phyloP scores from a whole-genome alignment of 2,113 vertebrate genomes.

The Corvus hawaiiensis region DNA sequence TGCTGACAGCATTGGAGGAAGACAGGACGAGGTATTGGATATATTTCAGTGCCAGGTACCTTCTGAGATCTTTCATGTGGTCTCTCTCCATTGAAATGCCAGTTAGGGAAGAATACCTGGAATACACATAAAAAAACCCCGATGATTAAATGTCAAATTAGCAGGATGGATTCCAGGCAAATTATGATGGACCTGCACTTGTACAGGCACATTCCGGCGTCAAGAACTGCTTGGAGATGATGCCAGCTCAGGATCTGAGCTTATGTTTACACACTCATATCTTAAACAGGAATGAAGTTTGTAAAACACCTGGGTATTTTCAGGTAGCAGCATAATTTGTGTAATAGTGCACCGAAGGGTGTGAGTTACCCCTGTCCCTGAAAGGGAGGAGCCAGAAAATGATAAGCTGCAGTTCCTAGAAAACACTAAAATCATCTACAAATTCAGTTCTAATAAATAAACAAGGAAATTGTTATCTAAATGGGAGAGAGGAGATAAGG shows the following conservation, averaged over 20 bases:
- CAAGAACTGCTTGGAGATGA: neutral
- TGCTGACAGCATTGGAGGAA: conserved; percentile 32
- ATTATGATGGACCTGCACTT: neutral
- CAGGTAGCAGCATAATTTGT: neutral
- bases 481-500: neutral
- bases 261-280: neutral
- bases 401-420: neutral
- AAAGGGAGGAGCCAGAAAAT: neutral
- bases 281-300: neutral
- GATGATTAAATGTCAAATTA: neutral
- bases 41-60: conserved; percentile 77
- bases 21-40: conserved; percentile 76
- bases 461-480: neutral
- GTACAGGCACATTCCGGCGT: neutral
- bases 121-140: neutral
- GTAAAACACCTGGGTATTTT: neutral
- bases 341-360: too few relatives aligned
- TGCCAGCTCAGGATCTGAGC: neutral
- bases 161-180: neutral
- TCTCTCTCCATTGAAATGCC: conserved; percentile 39
- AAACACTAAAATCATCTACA: neutral
- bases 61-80: conserved; percentile 69
- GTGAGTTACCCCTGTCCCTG: neutral
- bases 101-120: neutral
- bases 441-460: neutral